These are phyloP conservation scores for Cacoxenus indagator DNA, from an alignment of 2,888 invertebrate genomes.

Conservation along the genomic window DNA sequence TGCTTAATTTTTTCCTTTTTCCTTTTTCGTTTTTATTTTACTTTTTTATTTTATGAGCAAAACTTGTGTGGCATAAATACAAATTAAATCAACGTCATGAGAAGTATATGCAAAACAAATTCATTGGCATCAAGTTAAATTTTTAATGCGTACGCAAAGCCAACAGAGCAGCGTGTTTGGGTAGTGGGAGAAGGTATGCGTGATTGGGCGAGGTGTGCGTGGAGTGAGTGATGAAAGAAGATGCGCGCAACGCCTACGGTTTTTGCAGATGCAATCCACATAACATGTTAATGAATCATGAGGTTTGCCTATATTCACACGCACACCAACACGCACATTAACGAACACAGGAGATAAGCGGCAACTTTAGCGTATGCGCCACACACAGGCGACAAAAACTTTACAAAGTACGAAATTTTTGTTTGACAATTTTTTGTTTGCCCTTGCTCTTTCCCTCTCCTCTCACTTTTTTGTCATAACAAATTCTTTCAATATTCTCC, in stretches of 20 bases:
- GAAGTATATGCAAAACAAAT: constrained; percentile 37
- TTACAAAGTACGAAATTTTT: background rate
- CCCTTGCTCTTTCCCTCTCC: background rate
- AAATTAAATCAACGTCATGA: constrained; percentile 43
- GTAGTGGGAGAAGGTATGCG: background rate
- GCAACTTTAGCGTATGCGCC: constrained; percentile 6
- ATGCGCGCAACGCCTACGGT: background rate
- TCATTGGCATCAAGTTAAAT: constrained; percentile 52
- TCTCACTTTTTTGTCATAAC: background rate
- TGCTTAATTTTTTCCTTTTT: background rate
- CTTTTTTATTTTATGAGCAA: background rate
- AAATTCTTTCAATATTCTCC: background rate
- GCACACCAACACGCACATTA: constrained; percentile 30
- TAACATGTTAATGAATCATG: constrained; percentile 50
- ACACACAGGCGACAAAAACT: background rate
- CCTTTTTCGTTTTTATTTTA: background rate
- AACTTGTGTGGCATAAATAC: no score
- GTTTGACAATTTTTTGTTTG: background rate
- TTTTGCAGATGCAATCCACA: constrained; percentile 50
- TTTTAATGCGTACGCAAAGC: constrained; percentile 42
- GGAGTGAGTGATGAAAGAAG: background rate
- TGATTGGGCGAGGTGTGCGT: background rate
- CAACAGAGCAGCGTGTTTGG: background rate
- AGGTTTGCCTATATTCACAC: background rate
- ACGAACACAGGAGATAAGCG: constrained; percentile 17